Percentiles rank a stretch among this genome's conserved stretches.
Conservation (phyloP, 1,140 invertebrate genomes). For the Heliconius himera region DNA sequence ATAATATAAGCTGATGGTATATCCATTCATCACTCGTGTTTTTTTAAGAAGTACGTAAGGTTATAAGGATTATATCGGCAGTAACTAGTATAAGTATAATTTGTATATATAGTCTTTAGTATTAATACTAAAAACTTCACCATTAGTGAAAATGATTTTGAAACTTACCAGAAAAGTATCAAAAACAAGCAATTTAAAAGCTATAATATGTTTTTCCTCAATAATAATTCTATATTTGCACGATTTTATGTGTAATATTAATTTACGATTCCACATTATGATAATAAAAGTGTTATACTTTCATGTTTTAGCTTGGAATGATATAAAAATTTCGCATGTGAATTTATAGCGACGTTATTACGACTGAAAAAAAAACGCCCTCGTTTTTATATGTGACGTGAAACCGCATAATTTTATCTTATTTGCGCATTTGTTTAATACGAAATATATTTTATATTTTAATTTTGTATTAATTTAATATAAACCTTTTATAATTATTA, state of each 20-base stretch:
- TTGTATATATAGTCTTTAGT: too few species aligned
- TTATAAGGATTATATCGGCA: too few species aligned
- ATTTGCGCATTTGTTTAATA: constrained; percentile 10
- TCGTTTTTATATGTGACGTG: constrained; percentile 20
- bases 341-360: constrained; percentile 28
- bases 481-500: too few species aligned
- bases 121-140: background rate
- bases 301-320: constrained; percentile 17
- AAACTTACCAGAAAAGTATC: background rate
- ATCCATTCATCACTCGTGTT: too few species aligned
- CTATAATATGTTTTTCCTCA: background rate
- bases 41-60: too few species aligned
- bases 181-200: background rate
- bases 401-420: constrained; percentile 27
- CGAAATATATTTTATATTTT: background rate
- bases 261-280: constrained; percentile 9
- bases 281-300: constrained; percentile 14
- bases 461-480: background rate
- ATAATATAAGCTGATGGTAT: too few species aligned
- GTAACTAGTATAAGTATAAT: too few species aligned
- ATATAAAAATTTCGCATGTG: constrained; percentile 29
- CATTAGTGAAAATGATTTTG: background rate
- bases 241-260: constrained; percentile 9
- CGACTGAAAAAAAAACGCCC: constrained; percentile 18
- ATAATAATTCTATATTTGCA: background rate